Evolutionary conservation across 2,797 vertebrate species (phyloP), one percentile per base, ranked within the genome.

Genomic region (Amphiprion clarkii): DNA sequence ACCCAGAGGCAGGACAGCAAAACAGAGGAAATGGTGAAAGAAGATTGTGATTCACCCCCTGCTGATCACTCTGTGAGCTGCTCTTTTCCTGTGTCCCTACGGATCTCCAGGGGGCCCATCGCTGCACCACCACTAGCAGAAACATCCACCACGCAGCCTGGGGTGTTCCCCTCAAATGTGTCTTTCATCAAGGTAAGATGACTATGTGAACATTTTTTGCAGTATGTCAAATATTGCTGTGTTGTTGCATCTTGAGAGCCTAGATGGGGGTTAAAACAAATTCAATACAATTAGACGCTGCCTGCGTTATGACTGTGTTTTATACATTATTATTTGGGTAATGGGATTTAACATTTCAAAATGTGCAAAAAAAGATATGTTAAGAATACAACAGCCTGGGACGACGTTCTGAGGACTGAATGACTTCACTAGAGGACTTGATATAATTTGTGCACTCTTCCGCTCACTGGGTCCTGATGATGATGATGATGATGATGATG

Each of bases 91-190:
- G 92, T 96, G 58, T 96, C 96, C 0, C 93, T 98, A 6, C 86
- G 91, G 53, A 96, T 97, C 83, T 96, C 95, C 77, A 93, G 96
- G 60, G 97, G 97, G 6, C 97, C 96, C 36, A 97, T 97, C 0
- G 96, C 97, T 42, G 96, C 96, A 6, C 97, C 97, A 5, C 94
- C 95, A 19, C 92, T 97, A 16, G 93, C 95, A 8, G 92, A 94
- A 59, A 84, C 89, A 2, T 74, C 88, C 82, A 83, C 78, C 0
- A 67, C 87, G n/a, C 90, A 81, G 25, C 90, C 94, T 0, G 93
- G 96, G 68, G 86, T 95, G 85, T 98, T 98, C 87, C 97, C 97
- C 53, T 93, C 96, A 70, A 98, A 98, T 21, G 95, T 98, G 70
- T 95, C 96, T 70, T 98, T 98, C 72, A 70, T 98, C 69, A 95